A percentile compares a stretch with the other conserved stretches of the same genome.
Conservation (phyloP, 1,140 invertebrate genomes). For the Xylocopa sonorina region DNA sequence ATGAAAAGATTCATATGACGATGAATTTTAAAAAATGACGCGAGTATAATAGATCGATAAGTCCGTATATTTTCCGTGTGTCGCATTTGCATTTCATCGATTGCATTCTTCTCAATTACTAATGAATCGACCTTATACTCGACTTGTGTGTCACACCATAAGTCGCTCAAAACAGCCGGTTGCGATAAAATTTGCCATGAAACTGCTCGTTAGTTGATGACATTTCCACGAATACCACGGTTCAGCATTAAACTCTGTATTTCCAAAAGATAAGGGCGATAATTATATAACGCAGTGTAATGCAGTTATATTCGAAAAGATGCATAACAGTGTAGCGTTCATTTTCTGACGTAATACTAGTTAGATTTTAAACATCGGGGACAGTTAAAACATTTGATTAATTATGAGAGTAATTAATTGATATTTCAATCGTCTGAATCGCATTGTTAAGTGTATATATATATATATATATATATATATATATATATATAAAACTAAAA, state of each 20-base stretch:
- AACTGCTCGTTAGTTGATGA: no score
- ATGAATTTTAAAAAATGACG: neutral
- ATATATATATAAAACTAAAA: neutral
- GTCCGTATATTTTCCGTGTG: neutral
- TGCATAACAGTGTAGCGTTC: neutral
- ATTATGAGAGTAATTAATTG: neutral
- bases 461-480: no score
- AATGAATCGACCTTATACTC: neutral
- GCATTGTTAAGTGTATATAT: neutral
- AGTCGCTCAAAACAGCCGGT: neutral
- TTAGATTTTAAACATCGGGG: neutral
- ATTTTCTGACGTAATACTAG: neutral
- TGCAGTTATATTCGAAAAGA: neutral
- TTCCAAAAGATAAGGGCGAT: neutral
- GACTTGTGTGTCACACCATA: neutral
- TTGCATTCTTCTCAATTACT: neutral
- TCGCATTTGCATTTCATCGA: conserved; percentile 3
- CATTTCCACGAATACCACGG: neutral
- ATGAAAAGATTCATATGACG: no score
- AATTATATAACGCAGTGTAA: neutral
- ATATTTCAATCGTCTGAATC: conserved; percentile 15
- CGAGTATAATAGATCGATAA: neutral
- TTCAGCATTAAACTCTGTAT: neutral
- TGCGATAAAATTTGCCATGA: neutral
- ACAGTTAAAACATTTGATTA: neutral